Conservation (phyloP, 2,113 vertebrate genomes). For the Acanthochromis polyacanthus region DNA sequence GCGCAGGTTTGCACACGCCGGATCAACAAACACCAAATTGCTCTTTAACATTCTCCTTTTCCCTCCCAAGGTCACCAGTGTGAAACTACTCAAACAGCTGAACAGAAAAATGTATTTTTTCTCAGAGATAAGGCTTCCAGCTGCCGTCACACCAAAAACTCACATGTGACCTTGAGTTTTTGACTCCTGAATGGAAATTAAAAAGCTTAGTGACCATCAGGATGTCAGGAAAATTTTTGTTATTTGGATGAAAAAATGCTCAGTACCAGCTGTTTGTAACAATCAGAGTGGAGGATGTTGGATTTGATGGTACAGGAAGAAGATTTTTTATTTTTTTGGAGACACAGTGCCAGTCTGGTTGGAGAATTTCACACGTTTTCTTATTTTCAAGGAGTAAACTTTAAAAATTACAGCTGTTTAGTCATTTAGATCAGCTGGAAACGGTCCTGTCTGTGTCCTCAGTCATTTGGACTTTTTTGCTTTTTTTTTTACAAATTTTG, state of each 20-base stretch:
- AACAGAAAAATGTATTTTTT: slow-evolving; percentile 50
- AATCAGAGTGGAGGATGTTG: slow-evolving; percentile 5
- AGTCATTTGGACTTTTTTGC: no score
- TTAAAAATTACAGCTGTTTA: no score
- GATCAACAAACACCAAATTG: slow-evolving; percentile 50
- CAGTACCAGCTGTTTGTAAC: slow-evolving; percentile 2
- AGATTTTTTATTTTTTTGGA: not conserved
- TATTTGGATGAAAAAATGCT: not conserved
- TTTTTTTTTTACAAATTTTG: no score
- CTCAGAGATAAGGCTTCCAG: slow-evolving; percentile 42
- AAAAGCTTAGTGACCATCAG: not conserved
- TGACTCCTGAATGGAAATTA: not conserved
- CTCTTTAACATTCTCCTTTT: slow-evolving; percentile 41
- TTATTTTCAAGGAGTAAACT: no score
- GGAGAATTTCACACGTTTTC: no score
- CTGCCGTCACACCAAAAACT: slow-evolving; percentile 20
- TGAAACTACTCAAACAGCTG: slow-evolving; percentile 42
- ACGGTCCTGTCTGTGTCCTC: no score
- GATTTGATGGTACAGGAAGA: slow-evolving; percentile 6
- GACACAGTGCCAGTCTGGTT: no score
- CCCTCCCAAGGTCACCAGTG: slow-evolving; percentile 71
- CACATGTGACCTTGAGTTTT: not conserved
- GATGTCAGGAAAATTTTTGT: not conserved
- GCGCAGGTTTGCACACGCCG: slow-evolving; percentile 20
- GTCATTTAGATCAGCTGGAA: no score